A percentile compares a stretch with the other conserved stretches of the same genome.
These are phyloP conservation scores for Pseudochaenichthys georgianus DNA, from an alignment of 2,797 vertebrate species.

Conservation along the genomic window DNA sequence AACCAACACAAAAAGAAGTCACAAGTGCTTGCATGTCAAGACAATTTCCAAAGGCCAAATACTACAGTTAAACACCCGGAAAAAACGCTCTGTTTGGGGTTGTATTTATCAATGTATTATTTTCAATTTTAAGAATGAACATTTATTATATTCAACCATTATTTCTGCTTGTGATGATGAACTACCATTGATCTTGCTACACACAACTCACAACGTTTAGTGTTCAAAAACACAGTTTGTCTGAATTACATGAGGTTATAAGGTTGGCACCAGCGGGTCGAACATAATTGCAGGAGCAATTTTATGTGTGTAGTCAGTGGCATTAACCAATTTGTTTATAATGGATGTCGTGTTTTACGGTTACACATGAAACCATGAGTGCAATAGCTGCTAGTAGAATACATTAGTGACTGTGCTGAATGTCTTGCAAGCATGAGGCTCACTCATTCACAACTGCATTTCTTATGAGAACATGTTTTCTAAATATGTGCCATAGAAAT, in stretches of 20 bases:
- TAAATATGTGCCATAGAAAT: slow-evolving; percentile 53
- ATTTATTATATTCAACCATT: neutral
- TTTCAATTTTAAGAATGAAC: neutral
- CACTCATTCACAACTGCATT: slow-evolving; percentile 59
- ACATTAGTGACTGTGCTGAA: slow-evolving; percentile 19
- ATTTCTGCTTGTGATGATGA: neutral
- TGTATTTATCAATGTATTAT: no score
- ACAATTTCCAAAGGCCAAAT: neutral
- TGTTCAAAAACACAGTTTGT: neutral
- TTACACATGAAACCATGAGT: slow-evolving; percentile 12
- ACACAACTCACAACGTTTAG: neutral
- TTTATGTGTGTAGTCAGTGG: slow-evolving; percentile 13
- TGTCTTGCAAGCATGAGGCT: slow-evolving; percentile 11
- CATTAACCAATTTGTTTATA: slow-evolving; percentile 15
- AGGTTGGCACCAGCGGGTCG: neutral
- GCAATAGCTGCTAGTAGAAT: slow-evolving; percentile 24
- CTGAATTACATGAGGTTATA: neutral
- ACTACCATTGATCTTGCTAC: neutral
- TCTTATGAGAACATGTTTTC: slow-evolving; percentile 59
- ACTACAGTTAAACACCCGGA: neutral
- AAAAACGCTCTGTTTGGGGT: neutral
- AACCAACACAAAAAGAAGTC: neutral
- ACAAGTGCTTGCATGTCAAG: neutral
- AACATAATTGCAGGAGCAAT: neutral
- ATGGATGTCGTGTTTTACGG: slow-evolving; percentile 28